Conservation (phyloP, 2,797 vertebrate species). For the Scolopax bukidnonensis region DNA sequence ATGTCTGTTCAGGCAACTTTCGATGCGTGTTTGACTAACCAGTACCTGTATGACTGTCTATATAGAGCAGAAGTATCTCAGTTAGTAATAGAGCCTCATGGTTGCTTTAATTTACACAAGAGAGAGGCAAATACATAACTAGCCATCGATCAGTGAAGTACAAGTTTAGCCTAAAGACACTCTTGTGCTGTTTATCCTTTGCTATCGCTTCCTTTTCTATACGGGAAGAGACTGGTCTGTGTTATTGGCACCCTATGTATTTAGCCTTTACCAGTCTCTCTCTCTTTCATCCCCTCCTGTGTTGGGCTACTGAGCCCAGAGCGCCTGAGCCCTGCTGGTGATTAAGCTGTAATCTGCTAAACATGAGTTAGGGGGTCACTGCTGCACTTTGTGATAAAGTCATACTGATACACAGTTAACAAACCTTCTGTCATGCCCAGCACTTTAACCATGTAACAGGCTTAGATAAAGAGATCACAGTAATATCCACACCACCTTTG, state of each 20-base stretch:
- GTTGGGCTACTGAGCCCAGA: not conserved
- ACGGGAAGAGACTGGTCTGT: not conserved
- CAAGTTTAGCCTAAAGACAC: not conserved
- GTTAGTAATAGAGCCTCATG: not conserved
- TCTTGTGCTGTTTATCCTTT: not conserved
- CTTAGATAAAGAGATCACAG: not conserved
- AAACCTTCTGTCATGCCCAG: not conserved
- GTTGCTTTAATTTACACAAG: not conserved
- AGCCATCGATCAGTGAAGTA: not conserved
- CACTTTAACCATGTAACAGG: not conserved
- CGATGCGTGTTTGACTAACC: not conserved
- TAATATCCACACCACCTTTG: not conserved
- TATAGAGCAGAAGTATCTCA: not conserved
- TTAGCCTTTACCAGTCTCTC: not conserved
- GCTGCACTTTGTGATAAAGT: not conserved
- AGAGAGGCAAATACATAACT: not conserved
- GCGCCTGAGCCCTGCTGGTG: not conserved
- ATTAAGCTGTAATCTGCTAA: not conserved
- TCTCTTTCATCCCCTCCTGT: too few relatives aligned
- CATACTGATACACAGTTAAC: not conserved
- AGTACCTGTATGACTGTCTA: accelerated
- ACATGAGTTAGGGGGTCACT: not conserved
- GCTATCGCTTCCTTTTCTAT: not conserved
- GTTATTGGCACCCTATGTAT: not conserved
- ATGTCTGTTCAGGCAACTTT: not conserved